Conservation (phyloP, 1,140 invertebrate species). For the Octopus sinensis region DNA sequence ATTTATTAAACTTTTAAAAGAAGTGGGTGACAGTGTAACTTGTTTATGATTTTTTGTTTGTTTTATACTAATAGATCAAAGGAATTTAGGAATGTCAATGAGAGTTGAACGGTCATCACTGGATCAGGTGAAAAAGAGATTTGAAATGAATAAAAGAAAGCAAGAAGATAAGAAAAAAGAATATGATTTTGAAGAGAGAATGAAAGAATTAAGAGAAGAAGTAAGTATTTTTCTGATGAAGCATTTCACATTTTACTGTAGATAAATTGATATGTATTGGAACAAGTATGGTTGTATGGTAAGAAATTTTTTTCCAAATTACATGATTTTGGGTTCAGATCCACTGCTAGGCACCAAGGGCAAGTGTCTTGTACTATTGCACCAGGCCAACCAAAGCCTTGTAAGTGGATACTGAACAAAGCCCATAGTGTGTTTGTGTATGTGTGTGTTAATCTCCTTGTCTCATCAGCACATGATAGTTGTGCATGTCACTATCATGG, state of each 20-base stretch:
- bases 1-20: not conserved
- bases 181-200: conserved; percentile 86
- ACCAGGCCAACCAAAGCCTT: no score
- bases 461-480: no score
- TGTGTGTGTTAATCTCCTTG: no score
- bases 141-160: conserved; percentile 91
- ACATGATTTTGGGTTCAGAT: no score
- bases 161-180: conserved; percentile 93
- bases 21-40: not conserved
- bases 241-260: not conserved
- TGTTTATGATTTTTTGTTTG: not conserved
- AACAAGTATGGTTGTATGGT: no score
- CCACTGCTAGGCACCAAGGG: no score
- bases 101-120: conserved; percentile 91
- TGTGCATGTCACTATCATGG: no score
- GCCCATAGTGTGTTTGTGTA: no score
- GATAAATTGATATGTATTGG: not conserved
- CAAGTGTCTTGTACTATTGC: no score
- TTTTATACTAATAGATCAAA: conserved; percentile 71
- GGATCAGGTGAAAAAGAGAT: conserved; percentile 92
- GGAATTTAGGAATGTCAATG: conserved; percentile 99
- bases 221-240: conserved; percentile 28
- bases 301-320: no score
- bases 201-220: conserved; percentile 94
- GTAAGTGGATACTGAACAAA: no score